Base-by-base conservation (phyloP, 2,113 vertebrate genomes). In the Sander vitreus region DNA sequence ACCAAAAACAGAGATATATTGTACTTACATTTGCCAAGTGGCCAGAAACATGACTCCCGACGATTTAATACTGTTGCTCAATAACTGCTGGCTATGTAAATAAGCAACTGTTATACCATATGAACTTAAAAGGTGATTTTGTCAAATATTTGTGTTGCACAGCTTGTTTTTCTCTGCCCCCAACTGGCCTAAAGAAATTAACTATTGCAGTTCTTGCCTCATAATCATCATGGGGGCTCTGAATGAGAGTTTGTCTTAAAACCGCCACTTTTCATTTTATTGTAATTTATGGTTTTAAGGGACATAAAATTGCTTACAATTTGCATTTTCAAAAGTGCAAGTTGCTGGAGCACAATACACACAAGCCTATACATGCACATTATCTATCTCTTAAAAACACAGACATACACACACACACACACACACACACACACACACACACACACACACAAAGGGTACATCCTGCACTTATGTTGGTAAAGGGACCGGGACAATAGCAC, bases 401-500 rank as follows among this genome's bases (percentile, higher is more conserved):
- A 30, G 4, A 33, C 33, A 33, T 0, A 6, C 33, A 33, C 5
- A 25, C n/a, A 50, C 33, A 25, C 21, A 47, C 55, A 15, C 43
- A 55, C 13, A 55, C 13, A 76, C 51, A 16, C 54, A 73, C 67
- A 47, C 33, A 48, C 60, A 25, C 27, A 15, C n/a, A 27, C 59
- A n/a, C 57, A 6, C 39, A 53, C 73, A 58, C 50, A 45, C 27
- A 76, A 25, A 74, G 48, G 45, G 33, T 30, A 33, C n/a, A 36
- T 53, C 23, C 25, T 18, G 45, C 55, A 39, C 62, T 36, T 59
- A 58, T 60, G 57, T 69, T 45, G 63, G 50, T 33, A 50, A 81
- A 59, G 51, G 39, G 64, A 50, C n/a, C 12, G 5, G 73, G 62
- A 91, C 86, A 90, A 89, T 86, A 73, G 82, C 62, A 14, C 58